Conservation (phyloP, 2,797 vertebrate species). For the Parauchenoglanis ngamensis region DNA sequence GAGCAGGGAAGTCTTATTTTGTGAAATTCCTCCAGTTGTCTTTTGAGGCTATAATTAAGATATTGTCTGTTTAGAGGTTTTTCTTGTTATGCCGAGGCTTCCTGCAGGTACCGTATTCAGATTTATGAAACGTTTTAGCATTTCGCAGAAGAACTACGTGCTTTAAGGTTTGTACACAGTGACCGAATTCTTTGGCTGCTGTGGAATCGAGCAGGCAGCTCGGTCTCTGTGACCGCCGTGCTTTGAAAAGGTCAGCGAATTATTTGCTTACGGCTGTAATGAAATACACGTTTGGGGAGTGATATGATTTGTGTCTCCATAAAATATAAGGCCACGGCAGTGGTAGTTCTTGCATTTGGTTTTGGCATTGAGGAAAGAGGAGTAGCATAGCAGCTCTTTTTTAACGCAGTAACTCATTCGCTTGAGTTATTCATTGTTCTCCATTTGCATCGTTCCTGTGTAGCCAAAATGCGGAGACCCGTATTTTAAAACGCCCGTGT, state of each 20-base stretch:
- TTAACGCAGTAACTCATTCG: neutral
- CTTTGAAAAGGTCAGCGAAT: conserved; percentile 45
- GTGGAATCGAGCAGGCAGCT: conserved; percentile 10
- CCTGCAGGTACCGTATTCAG: neutral
- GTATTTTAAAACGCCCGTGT: neutral
- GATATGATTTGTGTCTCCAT: conserved; percentile 7
- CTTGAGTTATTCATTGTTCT: neutral
- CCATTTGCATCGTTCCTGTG: neutral
- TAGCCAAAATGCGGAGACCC: neutral
- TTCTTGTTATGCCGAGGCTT: neutral
- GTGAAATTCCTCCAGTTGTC: neutral
- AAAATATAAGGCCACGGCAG: neutral
- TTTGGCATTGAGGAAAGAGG: neutral
- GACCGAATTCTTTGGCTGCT: neutral
- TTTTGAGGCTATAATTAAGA: conserved; percentile 22
- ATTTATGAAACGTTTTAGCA: neutral
- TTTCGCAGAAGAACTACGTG: neutral
- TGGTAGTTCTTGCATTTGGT: neutral
- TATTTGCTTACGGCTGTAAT: conserved; percentile 26
- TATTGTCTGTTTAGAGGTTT: neutral
- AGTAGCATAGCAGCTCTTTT: neutral
- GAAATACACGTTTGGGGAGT: conserved; percentile 39
- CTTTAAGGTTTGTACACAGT: neutral
- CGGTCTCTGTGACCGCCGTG: conserved; percentile 11
- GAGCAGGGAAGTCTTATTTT: conserved; percentile 21